A percentile compares a stretch with the other conserved stretches of the same genome.
Conservation (phyloP, 2,888 invertebrate species). For the Agrochola lychnidis region DNA sequence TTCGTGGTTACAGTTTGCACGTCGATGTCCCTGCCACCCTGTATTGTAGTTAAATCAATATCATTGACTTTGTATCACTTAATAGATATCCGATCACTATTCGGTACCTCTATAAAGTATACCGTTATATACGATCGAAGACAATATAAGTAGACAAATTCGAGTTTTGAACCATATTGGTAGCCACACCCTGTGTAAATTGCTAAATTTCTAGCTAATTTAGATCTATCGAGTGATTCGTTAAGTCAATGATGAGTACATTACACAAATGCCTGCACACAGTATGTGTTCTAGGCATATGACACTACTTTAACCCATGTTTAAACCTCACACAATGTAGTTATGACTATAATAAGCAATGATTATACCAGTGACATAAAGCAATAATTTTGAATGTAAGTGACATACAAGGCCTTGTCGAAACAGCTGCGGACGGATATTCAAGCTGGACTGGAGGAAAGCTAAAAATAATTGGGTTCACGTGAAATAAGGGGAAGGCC, state of each 20-base stretch:
- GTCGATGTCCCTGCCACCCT: too few relatives aligned
- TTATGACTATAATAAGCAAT: constrained; percentile 40
- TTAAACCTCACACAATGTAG: constrained; percentile 49
- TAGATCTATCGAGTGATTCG: constrained; percentile 57
- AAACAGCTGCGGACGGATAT: constrained; percentile 61
- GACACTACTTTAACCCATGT: constrained; percentile 51
- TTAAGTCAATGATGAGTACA: constrained; percentile 51
- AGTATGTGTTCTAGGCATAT: constrained; percentile 23
- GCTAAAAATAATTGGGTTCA: constrained; percentile 42
- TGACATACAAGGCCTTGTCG: constrained; percentile 38
- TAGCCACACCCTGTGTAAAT: constrained; percentile 55
- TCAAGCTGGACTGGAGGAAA: constrained; percentile 60
- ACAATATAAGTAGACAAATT: constrained; percentile 55
- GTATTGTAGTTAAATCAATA: constrained; percentile 39
- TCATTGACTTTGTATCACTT: constrained; percentile 60
- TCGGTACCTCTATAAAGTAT: constrained; percentile 35
- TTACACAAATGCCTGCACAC: constrained; percentile 37
- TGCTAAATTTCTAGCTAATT: constrained; percentile 58
- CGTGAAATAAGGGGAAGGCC: constrained; percentile 32
- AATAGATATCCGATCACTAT: constrained; percentile 48
- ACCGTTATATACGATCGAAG: constrained; percentile 40
- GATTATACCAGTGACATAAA: constrained; percentile 36
- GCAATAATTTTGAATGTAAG: constrained; percentile 42
- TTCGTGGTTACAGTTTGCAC: too few relatives aligned
- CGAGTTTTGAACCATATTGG: constrained; percentile 49